Evolutionary conservation across 2,797 vertebrate genomes (phyloP), one percentile per base, ranked within the genome.

Genomic region (Halcyon chelicuti): DNA sequence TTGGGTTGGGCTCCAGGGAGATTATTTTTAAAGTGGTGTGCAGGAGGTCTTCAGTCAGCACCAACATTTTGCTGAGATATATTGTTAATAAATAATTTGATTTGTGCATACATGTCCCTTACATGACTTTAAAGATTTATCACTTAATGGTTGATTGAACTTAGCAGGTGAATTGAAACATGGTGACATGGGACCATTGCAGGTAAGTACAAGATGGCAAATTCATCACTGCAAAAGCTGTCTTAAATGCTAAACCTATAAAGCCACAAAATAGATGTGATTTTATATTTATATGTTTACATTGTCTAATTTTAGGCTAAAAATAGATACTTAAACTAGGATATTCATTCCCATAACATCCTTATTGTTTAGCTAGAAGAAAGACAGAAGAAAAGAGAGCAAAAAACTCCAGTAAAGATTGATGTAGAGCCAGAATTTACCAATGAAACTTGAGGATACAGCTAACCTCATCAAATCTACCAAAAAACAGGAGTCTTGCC

Each of bases 71-170:
- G 66, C 90, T 94, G 91, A 91, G 82, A 86, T 86, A 80, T 89
- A 87, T 79, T 80, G 66, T 92, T 94, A 96, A 95, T 96, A 95
- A 96, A 95, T 95, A 94, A 96, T 94, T 92, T 92, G 86, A 92
- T 95, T 96, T 94, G 88, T 80, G 88, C 90, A 95, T 72, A 90
- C 29, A 66, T 88, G 84, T 95, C 77, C 58, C 80, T 95, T 96
- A 82, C 51, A 62, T 37, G 29, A 54, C 46, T 94, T 97, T 94
- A 96, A 96, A 96, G 88, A 95, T 94, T 95, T 96, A 95, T 91
- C 65, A 37, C 63, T 95, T 89, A 89, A 93, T 52, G 89, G 58
- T 22, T 94, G 93, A 95, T 91, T 96, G 86, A 94, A 93, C 87
- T 83, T 55, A 86, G 78, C 85, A 93, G 87, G 79, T 94, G 58